Percentiles rank a stretch among this genome's conserved stretches.
phyloP scores from a whole-genome alignment of 2,888 invertebrate genomes.

The Autographa pulchrina region DNA sequence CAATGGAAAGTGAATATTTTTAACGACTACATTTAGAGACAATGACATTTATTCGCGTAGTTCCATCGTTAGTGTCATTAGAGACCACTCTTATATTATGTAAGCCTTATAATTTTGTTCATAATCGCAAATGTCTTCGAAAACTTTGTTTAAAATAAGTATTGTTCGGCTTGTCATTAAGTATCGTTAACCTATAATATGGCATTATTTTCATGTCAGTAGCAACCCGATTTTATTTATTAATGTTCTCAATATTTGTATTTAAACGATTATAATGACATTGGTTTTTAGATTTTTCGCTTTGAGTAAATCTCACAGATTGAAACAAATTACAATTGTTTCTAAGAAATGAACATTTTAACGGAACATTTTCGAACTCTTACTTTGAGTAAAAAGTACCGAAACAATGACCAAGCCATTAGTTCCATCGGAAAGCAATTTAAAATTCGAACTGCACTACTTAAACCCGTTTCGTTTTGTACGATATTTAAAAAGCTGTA shows the following conservation, averaged over 20 bases:
- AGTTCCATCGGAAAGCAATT: constrained; percentile 60
- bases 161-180: constrained; percentile 37
- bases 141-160: constrained; percentile 19
- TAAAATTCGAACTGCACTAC: constrained; percentile 70
- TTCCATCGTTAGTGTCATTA: constrained; percentile 51
- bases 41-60: constrained; percentile 54
- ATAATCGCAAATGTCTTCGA: constrained; percentile 25
- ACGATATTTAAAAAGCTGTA: constrained; percentile 62
- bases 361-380: constrained; percentile 41
- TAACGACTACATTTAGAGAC: constrained; percentile 54
- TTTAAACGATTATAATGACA: neutral
- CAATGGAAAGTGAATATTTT: constrained; percentile 63
- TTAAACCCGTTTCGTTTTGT: constrained; percentile 65
- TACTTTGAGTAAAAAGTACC: constrained; percentile 45
- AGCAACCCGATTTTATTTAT: constrained; percentile 6
- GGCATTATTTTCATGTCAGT: constrained; percentile 22
- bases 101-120: constrained; percentile 42
- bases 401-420: constrained; percentile 61
- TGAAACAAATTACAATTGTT: constrained; percentile 12
- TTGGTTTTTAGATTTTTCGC: neutral
- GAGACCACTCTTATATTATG: constrained; percentile 43
- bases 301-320: neutral
- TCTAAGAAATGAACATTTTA: constrained; percentile 30
- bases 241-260: neutral
- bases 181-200: constrained; percentile 38